These are phyloP conservation scores for Morinoia aosen DNA, from an alignment of 2,888 invertebrate species.

Conservation along the genomic window DNA sequence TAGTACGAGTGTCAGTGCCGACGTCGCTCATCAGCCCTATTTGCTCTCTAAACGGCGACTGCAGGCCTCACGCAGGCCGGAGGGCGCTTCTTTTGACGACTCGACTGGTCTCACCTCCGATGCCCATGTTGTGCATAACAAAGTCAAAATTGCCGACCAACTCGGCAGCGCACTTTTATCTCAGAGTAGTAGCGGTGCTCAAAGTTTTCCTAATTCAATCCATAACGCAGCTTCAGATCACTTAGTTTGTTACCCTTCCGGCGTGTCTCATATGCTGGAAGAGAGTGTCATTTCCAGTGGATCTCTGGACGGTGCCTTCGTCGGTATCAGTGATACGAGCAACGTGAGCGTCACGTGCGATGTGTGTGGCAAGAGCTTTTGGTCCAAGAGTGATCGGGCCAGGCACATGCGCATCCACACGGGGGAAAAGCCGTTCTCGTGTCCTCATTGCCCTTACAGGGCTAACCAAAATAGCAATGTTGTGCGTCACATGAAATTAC, in stretches of 20 bases:
- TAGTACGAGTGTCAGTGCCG: constrained; percentile 18
- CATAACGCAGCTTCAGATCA: neutral
- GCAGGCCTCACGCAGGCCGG: neutral
- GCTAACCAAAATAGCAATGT: constrained; percentile 63
- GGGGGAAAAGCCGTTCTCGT: constrained; percentile 63
- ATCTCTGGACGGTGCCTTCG: neutral
- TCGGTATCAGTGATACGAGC: neutral
- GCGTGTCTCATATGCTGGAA: neutral
- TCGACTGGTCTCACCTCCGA: neutral
- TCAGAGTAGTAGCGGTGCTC: neutral
- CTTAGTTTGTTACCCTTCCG: neutral
- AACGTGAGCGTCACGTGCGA: constrained; percentile 46
- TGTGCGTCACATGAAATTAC: constrained; percentile 58
- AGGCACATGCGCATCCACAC: constrained; percentile 65
- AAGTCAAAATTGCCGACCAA: neutral
- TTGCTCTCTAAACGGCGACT: neutral
- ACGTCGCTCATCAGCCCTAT: neutral
- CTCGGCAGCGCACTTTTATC: neutral
- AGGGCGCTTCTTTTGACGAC: neutral
- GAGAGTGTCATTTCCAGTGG: neutral
- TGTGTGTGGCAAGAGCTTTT: constrained; percentile 63
- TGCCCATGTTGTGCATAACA: neutral
- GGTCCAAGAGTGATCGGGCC: constrained; percentile 62
- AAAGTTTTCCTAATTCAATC: neutral
- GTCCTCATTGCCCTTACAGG: constrained; percentile 64